Evolutionary conservation across 2,888 invertebrate species (phyloP), one percentile per base, ranked within the genome.

Genomic region (Rotaria macrura): DNA sequence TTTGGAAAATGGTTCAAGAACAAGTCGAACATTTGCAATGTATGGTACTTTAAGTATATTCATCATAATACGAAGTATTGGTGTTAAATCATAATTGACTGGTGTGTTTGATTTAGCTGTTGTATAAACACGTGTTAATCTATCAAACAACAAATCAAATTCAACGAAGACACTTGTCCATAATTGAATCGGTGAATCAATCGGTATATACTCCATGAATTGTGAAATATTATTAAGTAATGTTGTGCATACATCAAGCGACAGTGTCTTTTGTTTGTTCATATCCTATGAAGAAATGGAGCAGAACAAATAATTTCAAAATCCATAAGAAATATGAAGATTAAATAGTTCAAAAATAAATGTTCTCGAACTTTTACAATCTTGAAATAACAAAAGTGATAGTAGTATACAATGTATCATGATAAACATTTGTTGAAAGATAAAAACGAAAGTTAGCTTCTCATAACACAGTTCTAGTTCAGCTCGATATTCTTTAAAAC

Each of bases 1-100:
- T 92, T 98, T 98, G 0, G 97, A 95, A 90, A 97, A 96, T 4
- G 97, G 96, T 89, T 98, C 98, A 88, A 98, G 92, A 88, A 97
- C 93, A 34, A 94, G 95, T 93, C 95, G 95, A 88, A 93, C 94
- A 88, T 94, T 93, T 47, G 93, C 93, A 83, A 95, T 94, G 40
- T 94, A 94, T 20, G 96, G 96, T 84, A 97, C 93, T 90, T 94
- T 94, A 87, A 98, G 93, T 72, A 91, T 89, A 94, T 90, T 89
- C 34, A 89, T 89, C 88, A 92, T 90, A 84, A 92, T 91, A 84
- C 90, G 89, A 54, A 92, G 88, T 3, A 91, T 89, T n/a, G 90
- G 89, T 43, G 90, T 89, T 86, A 91, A 89, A 87, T 92, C 91
- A 88, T 89, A 89, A n/a, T 88, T 89, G 79, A 87, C 54, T 34